Percentiles rank a stretch among this genome's conserved stretches.
Conservation (phyloP, 2,797 vertebrate genomes). For the Cirrhinus molitorella region DNA sequence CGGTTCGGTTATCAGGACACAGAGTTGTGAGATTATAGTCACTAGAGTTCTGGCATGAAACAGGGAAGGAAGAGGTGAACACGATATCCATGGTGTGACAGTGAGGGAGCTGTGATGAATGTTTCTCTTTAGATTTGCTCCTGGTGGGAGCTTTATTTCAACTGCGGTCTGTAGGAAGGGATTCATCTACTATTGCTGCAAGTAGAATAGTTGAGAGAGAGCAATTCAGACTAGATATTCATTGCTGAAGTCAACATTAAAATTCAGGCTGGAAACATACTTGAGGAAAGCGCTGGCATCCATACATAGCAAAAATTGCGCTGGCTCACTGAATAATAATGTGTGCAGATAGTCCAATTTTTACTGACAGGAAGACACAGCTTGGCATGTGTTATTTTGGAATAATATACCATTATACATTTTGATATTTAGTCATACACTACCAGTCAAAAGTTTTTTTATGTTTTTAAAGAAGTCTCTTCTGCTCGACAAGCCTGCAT, state of each 20-base stretch:
- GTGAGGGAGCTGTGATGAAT: conserved; percentile 13
- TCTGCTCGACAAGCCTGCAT: too few relatives aligned
- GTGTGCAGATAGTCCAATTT: neutral
- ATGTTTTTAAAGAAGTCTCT: too few relatives aligned
- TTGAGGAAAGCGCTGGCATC: neutral
- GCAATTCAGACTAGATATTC: neutral
- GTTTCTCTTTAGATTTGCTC: neutral
- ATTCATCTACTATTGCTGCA: neutral
- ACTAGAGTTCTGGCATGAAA: conserved; percentile 47
- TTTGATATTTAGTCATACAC: neutral
- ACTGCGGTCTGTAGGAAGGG: neutral
- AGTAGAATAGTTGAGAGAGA: conserved; percentile 10
- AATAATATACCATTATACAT: too few relatives aligned
- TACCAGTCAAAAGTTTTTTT: too few relatives aligned
- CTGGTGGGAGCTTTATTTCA: neutral
- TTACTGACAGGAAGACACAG: conserved; percentile 1
- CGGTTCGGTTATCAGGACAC: conserved; percentile 14
- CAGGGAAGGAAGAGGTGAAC: conserved; percentile 39
- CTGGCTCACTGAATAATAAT: neutral
- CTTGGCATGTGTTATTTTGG: too few relatives aligned
- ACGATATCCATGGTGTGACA: conserved; percentile 51
- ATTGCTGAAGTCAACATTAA: neutral
- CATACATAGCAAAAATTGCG: neutral
- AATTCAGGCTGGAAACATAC: neutral
- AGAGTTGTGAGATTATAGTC: conserved; percentile 61